A percentile compares a stretch with the other conserved stretches of the same genome.
phyloP scores from a whole-genome alignment of 2,888 invertebrate genomes.

The Fabriciana adippe region DNA sequence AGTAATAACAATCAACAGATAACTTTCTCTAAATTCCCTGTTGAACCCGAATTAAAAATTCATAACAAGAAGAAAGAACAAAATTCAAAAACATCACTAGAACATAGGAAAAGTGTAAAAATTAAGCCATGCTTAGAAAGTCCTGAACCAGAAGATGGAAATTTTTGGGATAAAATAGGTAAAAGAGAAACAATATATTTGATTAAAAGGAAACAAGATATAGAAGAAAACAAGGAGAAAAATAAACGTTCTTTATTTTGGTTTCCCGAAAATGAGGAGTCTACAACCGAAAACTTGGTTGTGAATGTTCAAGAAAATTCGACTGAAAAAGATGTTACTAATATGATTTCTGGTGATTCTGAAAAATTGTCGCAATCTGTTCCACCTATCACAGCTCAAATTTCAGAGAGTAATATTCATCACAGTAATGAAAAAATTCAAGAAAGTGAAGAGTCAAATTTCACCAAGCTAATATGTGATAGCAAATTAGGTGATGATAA shows the following conservation, averaged over 20 bases:
- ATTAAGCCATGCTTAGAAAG: constrained; percentile 43
- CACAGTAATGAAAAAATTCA: background rate
- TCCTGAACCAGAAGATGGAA: constrained; percentile 73
- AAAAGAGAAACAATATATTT: constrained; percentile 85
- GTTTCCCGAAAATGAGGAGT: constrained; percentile 62
- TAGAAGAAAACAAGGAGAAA: constrained; percentile 69
- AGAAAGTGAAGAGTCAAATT: background rate
- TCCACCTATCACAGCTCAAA: no score
- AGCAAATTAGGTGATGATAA: background rate
- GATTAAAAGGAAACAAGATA: constrained; percentile 77
- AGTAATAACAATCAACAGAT: background rate
- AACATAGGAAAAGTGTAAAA: constrained; percentile 47
- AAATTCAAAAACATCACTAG: constrained; percentile 36
- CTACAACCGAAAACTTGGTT: background rate
- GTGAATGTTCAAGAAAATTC: background rate
- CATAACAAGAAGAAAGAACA: constrained; percentile 8
- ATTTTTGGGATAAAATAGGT: constrained; percentile 86
- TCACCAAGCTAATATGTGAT: background rate
- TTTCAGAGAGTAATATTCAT: no score
- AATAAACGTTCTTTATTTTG: constrained; percentile 63
- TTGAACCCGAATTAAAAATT: constrained; percentile 3
- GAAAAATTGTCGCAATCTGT: background rate
- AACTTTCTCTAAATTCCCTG: background rate
- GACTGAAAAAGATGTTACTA: background rate
- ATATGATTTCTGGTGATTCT: background rate